Conservation (phyloP, 2,888 invertebrate genomes). For the Drosophila flavopinicola region DNA sequence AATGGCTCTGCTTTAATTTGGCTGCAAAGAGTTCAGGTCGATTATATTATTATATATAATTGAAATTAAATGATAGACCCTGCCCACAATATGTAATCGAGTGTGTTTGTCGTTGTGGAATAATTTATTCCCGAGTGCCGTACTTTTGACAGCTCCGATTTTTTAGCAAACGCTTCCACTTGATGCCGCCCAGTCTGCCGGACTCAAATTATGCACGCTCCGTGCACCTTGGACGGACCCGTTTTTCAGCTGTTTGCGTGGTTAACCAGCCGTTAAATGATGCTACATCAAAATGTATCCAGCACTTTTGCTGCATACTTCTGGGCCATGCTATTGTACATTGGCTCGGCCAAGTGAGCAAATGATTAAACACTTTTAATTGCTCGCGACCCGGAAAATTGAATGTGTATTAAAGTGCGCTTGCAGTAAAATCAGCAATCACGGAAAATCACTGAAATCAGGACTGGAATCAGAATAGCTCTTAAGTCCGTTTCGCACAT, state of each 20-base stretch:
- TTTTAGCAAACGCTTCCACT: slow-evolving; percentile 36
- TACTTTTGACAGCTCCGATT: slow-evolving; percentile 35
- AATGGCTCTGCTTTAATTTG: slow-evolving; percentile 10
- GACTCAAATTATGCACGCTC: slow-evolving; percentile 46
- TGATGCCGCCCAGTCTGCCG: slow-evolving; percentile 41
- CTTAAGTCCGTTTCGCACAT: slow-evolving; percentile 61
- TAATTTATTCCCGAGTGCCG: slow-evolving; percentile 45
- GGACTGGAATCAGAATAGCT: slow-evolving; percentile 16
- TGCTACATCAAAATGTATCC: slow-evolving; percentile 52
- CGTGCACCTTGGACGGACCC: slow-evolving; percentile 14
- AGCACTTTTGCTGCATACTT: slow-evolving; percentile 33
- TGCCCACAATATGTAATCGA: slow-evolving; percentile 28
- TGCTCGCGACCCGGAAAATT: slow-evolving; percentile 44
- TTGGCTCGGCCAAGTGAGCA: slow-evolving; percentile 17
- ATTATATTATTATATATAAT: slow-evolving; percentile 8
- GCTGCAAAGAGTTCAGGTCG: not conserved
- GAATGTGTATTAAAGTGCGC: slow-evolving; percentile 60
- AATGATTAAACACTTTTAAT: slow-evolving; percentile 67
- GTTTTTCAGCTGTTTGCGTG: slow-evolving; percentile 67
- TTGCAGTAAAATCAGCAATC: slow-evolving; percentile 48
- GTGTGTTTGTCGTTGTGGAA: slow-evolving; percentile 44
- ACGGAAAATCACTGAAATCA: slow-evolving; percentile 39
- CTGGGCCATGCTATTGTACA: slow-evolving; percentile 12
- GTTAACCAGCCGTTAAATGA: slow-evolving; percentile 75
- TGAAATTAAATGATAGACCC: slow-evolving; percentile 4